These are phyloP conservation scores for Eucriotettix oculatus DNA, from an alignment of 2,888 invertebrate species.

Conservation along the genomic window DNA sequence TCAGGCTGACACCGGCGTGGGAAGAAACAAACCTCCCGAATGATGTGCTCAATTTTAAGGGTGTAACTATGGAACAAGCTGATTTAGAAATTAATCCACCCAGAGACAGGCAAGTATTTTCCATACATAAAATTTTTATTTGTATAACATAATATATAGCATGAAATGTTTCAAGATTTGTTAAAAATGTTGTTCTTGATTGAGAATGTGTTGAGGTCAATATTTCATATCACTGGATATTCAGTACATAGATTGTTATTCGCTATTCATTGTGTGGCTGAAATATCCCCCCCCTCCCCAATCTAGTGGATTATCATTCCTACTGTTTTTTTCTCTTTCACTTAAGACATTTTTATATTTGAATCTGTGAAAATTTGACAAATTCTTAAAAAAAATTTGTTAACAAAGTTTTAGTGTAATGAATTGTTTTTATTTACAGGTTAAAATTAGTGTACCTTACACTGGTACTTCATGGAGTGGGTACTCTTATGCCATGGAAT, in stretches of 20 bases:
- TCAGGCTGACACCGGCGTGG: conserved; percentile 74
- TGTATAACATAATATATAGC: neutral
- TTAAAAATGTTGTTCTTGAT: too few species aligned
- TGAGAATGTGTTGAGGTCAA: too few species aligned
- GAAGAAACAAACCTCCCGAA: conserved; percentile 69
- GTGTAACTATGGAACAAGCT: conserved; percentile 47
- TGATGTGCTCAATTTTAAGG: conserved; percentile 69
- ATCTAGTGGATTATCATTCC: neutral
- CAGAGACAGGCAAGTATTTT: conserved; percentile 40
- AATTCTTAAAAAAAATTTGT: neutral
- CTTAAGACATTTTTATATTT: neutral
- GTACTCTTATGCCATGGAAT: conserved; percentile 93
- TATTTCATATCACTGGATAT: neutral
- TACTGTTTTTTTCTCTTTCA: neutral
- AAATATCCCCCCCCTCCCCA: too few species aligned
- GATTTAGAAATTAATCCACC: conserved; percentile 60
- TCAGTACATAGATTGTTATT: too few species aligned
- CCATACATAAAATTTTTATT: neutral
- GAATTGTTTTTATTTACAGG: conserved; percentile 23
- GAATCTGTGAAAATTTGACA: too few species aligned
- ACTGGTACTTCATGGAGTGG: conserved; percentile 83
- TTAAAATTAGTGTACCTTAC: conserved; percentile 72
- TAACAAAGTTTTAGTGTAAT: neutral
- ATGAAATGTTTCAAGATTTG: too few species aligned
- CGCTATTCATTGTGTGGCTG: too few species aligned